Evolutionary conservation across 2,888 invertebrate genomes (phyloP), one percentile per base, ranked within the genome.

Genomic region (Adela reaumurella): DNA sequence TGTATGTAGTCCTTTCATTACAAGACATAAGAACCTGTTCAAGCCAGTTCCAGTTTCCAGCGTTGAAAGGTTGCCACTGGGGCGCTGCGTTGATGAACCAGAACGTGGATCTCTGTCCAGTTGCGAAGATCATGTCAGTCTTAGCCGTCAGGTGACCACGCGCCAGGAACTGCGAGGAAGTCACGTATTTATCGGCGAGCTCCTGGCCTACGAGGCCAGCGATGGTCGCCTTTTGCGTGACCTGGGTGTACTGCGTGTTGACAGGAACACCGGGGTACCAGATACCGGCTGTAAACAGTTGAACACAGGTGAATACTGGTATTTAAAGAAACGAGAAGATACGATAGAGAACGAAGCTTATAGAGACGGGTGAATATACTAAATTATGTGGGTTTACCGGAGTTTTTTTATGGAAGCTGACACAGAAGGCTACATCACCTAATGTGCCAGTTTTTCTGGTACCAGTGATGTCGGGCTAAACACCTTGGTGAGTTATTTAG

Each of bases 1-100:
- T n/a, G n/a, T n/a, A n/a, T n/a, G n/a, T n/a, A n/a, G n/a, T n/a
- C n/a, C n/a, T n/a, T n/a, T n/a, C n/a, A n/a, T n/a, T n/a, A n/a
- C n/a, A n/a, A n/a, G n/a, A n/a, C n/a, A n/a, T n/a, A n/a, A n/a
- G n/a, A n/a, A n/a, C 72, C 55, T 63, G 67, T 57, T 84, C 83
- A n/a, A 83, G 61, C 49, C 58, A 63, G 61, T 77, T 74, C 83
- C 84, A 84, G 61, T 83, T 83, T n/a, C 82, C 81, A 50, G 65
- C 78, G 54, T 85, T 85, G 57, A 84, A 82, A 0, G 71, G 71
- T 50, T 85, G 83, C 87, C 87, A 88, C 55, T 88, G 88, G 1
- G 87, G 87, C 1, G 83, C 83, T 1, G 78, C 79, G 58, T 88
- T 88, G 46, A 86, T 67, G 58, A 83, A 86, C 62, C 83, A 84